Percentiles rank a stretch among this genome's conserved stretches.
Conservation (phyloP, 2,888 invertebrate genomes). For the Drosophila gaucha region DNA sequence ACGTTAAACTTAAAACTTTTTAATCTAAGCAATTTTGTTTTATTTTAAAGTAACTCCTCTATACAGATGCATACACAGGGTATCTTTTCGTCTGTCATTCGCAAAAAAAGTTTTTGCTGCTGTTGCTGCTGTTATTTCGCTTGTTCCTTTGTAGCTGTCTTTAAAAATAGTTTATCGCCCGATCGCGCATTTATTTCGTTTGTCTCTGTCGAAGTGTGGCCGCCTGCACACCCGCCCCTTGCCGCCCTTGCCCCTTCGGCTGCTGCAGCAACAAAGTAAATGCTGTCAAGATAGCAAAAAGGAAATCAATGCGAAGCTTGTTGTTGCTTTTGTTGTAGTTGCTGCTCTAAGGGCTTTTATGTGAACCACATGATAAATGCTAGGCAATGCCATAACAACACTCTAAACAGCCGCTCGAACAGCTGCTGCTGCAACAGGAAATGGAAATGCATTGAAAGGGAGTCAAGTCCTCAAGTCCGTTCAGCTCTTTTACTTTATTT, state of each 20-base stretch:
- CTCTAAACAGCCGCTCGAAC: slow-evolving; percentile 48
- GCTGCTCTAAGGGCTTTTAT: slow-evolving; percentile 67
- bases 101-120: background rate
- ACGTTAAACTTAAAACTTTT: background rate
- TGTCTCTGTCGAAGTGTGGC: slow-evolving; percentile 78
- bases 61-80: background rate
- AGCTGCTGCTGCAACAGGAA: slow-evolving; percentile 68
- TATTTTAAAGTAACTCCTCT: too few relatives aligned
- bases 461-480: slow-evolving; percentile 16
- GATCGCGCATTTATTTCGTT: slow-evolving; percentile 80
- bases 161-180: slow-evolving; percentile 80
- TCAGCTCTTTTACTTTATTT: background rate
- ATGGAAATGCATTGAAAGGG: slow-evolving; percentile 55
- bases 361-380: slow-evolving; percentile 76
- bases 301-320: slow-evolving; percentile 72
- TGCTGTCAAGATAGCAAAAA: slow-evolving; percentile 78
- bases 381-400: slow-evolving; percentile 62
- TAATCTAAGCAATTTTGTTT: too few relatives aligned
- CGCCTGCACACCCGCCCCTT: slow-evolving; percentile 10
- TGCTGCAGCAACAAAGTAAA: slow-evolving; percentile 54
- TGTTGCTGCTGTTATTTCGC: slow-evolving; percentile 39
- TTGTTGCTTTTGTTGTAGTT: slow-evolving; percentile 5
- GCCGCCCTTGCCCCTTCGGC: background rate
- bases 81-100: slow-evolving; percentile 2
- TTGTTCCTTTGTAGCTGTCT: slow-evolving; percentile 71